A percentile compares a stretch with the other conserved stretches of the same genome.
These are phyloP conservation scores for Chalcis sispes DNA, from an alignment of 2,888 invertebrate genomes.

Conservation along the genomic window DNA sequence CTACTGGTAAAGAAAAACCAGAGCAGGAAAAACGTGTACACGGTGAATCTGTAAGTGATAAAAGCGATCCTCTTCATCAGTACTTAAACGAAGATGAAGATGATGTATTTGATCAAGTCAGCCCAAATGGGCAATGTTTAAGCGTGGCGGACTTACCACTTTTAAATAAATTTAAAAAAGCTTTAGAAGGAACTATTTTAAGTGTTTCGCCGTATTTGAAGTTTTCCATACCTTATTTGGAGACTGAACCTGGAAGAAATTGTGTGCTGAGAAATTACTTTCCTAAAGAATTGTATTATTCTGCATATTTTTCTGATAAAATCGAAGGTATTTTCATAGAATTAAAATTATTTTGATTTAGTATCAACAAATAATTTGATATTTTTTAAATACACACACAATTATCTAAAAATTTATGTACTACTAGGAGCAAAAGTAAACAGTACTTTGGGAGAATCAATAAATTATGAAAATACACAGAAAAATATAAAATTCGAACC, in stretches of 20 bases:
- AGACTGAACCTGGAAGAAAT: constrained; percentile 88
- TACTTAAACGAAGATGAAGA: constrained; percentile 77
- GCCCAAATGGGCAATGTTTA: constrained; percentile 73
- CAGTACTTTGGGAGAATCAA: constrained; percentile 43
- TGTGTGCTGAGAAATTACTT: constrained; percentile 86
- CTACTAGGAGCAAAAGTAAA: constrained; percentile 52
- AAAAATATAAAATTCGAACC: constrained; percentile 63
- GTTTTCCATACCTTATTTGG: constrained; percentile 90
- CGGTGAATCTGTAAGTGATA: constrained; percentile 83
- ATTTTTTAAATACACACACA: neutral
- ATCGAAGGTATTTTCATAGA: constrained; percentile 65
- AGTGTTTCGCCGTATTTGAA: constrained; percentile 92
- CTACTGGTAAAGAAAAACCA: constrained; percentile 56
- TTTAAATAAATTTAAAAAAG: constrained; percentile 85
- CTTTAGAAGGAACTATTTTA: constrained; percentile 84
- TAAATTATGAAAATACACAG: constrained; percentile 54
- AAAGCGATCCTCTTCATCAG: constrained; percentile 88
- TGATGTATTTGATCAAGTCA: constrained; percentile 70
- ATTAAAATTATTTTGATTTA: neutral
- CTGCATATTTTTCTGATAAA: constrained; percentile 79
- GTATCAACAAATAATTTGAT: neutral
- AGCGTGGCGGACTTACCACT: constrained; percentile 80
- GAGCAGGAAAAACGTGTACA: constrained; percentile 72
- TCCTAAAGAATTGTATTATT: constrained; percentile 85
- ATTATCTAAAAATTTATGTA: neutral